Conservation (phyloP, 2,888 invertebrate genomes). For the Nezara viridula region DNA sequence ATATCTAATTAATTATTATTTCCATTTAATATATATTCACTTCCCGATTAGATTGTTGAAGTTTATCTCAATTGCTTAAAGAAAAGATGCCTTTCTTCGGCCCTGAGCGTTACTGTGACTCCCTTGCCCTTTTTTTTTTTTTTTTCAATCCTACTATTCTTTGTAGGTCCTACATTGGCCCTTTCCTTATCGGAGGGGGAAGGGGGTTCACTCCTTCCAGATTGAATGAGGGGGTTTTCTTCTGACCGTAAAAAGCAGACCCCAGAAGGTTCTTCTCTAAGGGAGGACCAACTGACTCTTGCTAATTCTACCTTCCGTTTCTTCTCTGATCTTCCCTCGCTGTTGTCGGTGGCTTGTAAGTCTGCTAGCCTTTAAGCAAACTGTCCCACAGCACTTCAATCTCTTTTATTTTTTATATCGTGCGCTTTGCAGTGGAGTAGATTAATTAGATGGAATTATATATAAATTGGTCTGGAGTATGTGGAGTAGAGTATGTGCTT, state of each 20-base stretch:
- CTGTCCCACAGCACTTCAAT: neutral
- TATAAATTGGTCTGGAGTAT: no score
- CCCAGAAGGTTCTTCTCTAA: neutral
- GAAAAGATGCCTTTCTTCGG: neutral
- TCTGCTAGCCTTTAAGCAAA: neutral
- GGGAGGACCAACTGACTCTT: neutral
- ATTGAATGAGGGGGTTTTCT: conserved; percentile 18
- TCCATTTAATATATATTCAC: neutral
- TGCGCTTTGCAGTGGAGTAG: neutral
- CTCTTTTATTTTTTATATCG: neutral
- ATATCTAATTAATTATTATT: no score
- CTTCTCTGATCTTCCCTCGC: neutral
- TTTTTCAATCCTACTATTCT: neutral
- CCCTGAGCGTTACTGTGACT: neutral
- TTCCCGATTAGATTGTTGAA: neutral
- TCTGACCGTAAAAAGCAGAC: neutral
- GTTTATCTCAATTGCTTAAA: conserved; percentile 2
- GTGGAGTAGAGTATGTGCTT: no score
- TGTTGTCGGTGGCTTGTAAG: neutral
- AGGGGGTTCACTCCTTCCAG: neutral
- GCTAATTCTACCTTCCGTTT: conserved; percentile 7
- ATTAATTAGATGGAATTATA: no score
- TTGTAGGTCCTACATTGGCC: neutral
- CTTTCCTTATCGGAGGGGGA: neutral
- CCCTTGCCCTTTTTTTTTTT: neutral